Conservation (phyloP, 2,797 vertebrate species). For the Mus caroli region DNA sequence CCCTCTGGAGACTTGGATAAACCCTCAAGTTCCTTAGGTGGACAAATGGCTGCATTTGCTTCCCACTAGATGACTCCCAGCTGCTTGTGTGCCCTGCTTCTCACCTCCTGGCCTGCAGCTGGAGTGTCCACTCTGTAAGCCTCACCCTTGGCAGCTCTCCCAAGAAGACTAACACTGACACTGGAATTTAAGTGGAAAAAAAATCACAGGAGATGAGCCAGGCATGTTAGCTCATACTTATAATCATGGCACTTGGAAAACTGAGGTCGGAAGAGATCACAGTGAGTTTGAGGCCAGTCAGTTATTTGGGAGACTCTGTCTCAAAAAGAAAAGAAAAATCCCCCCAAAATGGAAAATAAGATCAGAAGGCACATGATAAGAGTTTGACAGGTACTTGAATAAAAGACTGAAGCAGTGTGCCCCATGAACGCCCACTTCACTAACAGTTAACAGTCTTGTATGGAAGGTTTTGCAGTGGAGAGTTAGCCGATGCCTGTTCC, state of each 20-base stretch:
- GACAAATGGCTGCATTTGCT: constrained; percentile 49
- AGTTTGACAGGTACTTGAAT: background rate
- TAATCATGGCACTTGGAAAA: background rate
- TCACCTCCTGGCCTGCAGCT: constrained; percentile 67
- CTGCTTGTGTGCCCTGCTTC: background rate
- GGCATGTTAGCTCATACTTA: background rate
- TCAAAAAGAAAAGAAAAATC: constrained; percentile 1
- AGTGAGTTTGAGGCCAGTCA: background rate
- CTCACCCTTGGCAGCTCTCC: constrained; percentile 64
- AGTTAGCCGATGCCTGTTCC: background rate
- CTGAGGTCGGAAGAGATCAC: background rate
- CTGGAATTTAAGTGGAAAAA: constrained; percentile 61
- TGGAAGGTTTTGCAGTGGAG: background rate
- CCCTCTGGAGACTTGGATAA: constrained; percentile 70
- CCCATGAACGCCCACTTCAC: background rate
- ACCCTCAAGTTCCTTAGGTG: constrained; percentile 74
- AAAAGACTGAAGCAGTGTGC: background rate
- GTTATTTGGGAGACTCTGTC: background rate
- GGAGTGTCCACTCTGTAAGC: constrained; percentile 24
- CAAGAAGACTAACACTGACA: constrained; percentile 60
- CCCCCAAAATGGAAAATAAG: constrained; percentile 45
- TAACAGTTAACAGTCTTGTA: background rate
- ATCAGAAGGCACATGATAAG: constrained; percentile 1
- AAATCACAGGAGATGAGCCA: constrained; percentile 12
- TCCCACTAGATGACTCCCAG: constrained; percentile 73